Percentiles rank a stretch among this genome's conserved stretches.
Evolutionary conservation across 2,113 vertebrate species (phyloP).

Genomic region (Pygoscelis adeliae): DNA sequence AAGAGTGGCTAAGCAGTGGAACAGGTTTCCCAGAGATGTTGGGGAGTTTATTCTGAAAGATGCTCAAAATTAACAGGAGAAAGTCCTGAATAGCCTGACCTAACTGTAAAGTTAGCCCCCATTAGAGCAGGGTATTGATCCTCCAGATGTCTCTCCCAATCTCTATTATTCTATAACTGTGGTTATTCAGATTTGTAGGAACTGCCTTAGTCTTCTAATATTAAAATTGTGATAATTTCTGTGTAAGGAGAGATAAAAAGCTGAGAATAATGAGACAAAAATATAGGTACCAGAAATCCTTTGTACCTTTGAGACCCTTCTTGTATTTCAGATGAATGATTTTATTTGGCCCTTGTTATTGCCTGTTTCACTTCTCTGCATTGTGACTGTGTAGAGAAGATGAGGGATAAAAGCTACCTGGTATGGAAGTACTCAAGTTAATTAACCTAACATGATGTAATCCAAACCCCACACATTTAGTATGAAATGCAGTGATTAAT

Average conservation of each 20-base stretch:
- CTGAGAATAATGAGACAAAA: neutral
- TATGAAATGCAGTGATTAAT: neutral
- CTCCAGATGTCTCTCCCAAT: fast-evolving
- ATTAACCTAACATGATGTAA: neutral
- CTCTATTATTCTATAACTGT: neutral
- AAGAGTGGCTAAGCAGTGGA: neutral
- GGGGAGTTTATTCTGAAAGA: neutral
- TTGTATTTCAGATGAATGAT: neutral
- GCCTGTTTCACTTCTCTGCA: neutral
- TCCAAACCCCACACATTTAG: neutral
- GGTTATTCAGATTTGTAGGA: neutral
- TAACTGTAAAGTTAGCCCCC: neutral
- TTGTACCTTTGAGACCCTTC: neutral
- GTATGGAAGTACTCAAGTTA: neutral
- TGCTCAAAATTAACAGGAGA: neutral
- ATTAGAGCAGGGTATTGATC: neutral
- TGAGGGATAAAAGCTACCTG: neutral
- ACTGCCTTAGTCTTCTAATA: neutral
- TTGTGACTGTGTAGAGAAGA: neutral
- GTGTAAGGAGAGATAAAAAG: neutral
- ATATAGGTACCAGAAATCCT: neutral
- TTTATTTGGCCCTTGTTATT: neutral
- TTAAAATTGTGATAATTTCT: neutral
- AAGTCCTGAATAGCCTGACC: neutral
- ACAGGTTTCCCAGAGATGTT: neutral